Base-by-base conservation (phyloP, 1,140 invertebrate species). In the Nebria ingens region DNA sequence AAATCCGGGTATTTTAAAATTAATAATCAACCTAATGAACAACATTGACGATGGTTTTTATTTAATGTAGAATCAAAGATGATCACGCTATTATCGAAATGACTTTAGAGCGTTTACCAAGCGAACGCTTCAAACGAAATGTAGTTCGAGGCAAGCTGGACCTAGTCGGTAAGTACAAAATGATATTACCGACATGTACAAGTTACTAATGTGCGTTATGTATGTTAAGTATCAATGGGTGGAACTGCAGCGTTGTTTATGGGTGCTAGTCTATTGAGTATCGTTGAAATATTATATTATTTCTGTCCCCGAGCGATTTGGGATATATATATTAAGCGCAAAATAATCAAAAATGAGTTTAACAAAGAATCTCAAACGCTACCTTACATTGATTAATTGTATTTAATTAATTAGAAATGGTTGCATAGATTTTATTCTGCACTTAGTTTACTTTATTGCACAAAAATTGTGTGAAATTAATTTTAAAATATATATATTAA, bases 261-360 rank as follows among this genome's bases (percentile, higher is more conserved):
- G 11, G 76, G 76, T 2, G 74, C 75, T 40, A 77, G 76, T 62
- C 64, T 77, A 15, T 62, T 77, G n/a, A 77, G 75, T 58, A 67
- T 68, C 53, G 71, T 76, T 6, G 75, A 77, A 61, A 64, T 76
- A 19, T 2, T 76, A 11, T 74, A 76, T 57, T 76, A 71, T 53
- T 72, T 76, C 55, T 61, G 54, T n/a, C 21, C 68, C 2, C 49
- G 61, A 53, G 56, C 58, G 2, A 15, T 58, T 34, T 23, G 51
- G 22, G 20, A 52, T 21, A 52, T 20, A 20, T 45, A 45, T 45
- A 45, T 45, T 12, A 12, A 9, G 17, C 40, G 40, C 17, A n/a
- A 45, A 45, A 45, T 12, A 17, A 45, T 17, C 40, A 45, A 45
- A 12, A 45, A 45, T 45, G 15, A 45, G n/a, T n/a, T n/a, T n/a